Evolutionary conservation across 2,888 invertebrate genomes (phyloP).

Genomic region (Synanthedon vespiformis): DNA sequence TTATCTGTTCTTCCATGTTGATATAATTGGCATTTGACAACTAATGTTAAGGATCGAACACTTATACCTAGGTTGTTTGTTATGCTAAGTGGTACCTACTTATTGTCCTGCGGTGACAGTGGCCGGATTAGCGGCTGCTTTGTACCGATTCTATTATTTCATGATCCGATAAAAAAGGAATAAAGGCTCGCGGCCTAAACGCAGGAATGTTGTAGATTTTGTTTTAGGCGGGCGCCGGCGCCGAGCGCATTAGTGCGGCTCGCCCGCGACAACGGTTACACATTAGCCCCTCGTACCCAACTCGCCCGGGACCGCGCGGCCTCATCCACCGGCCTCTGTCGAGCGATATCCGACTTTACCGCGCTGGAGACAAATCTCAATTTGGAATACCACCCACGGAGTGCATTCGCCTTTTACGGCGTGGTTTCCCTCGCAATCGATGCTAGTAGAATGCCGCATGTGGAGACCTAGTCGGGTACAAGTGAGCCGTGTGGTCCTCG

Average conservation of each 20-base stretch:
- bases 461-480: no score
- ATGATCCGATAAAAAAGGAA: conserved; percentile 61
- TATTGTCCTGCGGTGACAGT: background rate
- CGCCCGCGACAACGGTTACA: conserved; percentile 47
- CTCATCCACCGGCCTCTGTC: conserved; percentile 16
- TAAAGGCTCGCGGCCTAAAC: conserved; percentile 51
- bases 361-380: no score
- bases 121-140: conserved; percentile 34
- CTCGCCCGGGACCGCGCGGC: conserved; percentile 12
- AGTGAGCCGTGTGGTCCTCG: background rate
- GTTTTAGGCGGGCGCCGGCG: conserved; percentile 65
- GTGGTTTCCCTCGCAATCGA: no score
- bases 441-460: no score
- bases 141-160: conserved; percentile 59
- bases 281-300: conserved; percentile 47
- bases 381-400: no score
- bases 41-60: no score
- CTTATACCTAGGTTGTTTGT: no score
- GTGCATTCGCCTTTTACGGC: no score
- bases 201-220: conserved; percentile 60
- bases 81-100: no score
- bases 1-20: no score
- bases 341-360: background rate
- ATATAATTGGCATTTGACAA: no score
- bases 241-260: conserved; percentile 55